Percentiles rank a stretch among this genome's conserved stretches.
Evolutionary conservation across 64 coral and sea anemone species (phyloP).

Genomic region (Platygyra sinensis): DNA sequence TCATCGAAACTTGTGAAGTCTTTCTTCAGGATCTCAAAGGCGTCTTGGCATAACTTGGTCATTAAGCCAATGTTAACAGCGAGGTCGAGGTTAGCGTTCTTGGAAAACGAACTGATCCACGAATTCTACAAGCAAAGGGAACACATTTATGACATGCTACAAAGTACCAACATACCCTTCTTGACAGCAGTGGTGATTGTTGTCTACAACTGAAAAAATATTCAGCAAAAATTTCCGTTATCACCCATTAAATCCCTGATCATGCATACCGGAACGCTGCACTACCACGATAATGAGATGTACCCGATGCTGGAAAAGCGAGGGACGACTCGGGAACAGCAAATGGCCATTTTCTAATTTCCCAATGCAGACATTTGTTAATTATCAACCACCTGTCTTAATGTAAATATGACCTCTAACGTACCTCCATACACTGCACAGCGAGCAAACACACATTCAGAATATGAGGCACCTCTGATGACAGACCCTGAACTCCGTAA

Average conservation of each 20-base stretch:
- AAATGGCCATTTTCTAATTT: neutral
- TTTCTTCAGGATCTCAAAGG: neutral
- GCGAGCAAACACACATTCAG: conserved; percentile 49
- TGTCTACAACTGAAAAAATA: too few species aligned
- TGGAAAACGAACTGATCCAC: neutral
- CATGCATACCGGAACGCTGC: too few species aligned
- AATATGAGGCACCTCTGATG: conserved; percentile 31
- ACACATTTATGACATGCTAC: too few species aligned
- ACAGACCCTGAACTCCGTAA: conserved; percentile 41
- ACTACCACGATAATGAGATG: too few species aligned
- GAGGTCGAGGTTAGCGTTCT: neutral
- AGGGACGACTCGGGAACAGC: too few species aligned
- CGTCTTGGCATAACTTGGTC: neutral
- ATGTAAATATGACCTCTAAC: neutral
- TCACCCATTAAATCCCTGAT: too few species aligned
- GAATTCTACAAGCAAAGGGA: neutral
- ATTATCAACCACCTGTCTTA: neutral
- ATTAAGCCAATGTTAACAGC: neutral
- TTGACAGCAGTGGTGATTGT: too few species aligned
- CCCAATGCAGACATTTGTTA: neutral
- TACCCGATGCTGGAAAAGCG: too few species aligned
- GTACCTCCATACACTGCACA: conserved; percentile 59
- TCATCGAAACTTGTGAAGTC: neutral
- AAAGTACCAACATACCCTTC: too few species aligned
- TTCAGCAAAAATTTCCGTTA: too few species aligned